Percentiles rank a stretch among this genome's conserved stretches.
Evolutionary conservation across 2,888 invertebrate species (phyloP).

Genomic region (Lithophane leautieri): DNA sequence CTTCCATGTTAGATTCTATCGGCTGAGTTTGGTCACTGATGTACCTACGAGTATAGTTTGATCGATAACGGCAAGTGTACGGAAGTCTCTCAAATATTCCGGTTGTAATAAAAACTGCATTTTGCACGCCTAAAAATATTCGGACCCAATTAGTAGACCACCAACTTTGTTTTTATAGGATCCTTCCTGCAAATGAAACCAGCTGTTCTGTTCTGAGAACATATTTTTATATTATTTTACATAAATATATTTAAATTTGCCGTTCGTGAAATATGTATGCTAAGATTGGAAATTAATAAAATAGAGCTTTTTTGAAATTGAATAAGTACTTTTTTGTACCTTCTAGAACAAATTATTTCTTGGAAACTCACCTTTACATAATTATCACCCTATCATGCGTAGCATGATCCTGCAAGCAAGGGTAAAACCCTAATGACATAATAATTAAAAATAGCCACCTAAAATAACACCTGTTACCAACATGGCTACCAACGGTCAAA

Average conservation of each 20-base stretch:
- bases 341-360: not conserved
- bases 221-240: too few relatives aligned
- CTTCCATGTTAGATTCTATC: not conserved
- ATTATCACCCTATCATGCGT: not conserved
- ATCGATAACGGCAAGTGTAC: too few relatives aligned
- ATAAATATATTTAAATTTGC: not conserved
- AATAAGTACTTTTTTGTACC: too few relatives aligned
- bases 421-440: slow-evolving; percentile 24
- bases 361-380: not conserved
- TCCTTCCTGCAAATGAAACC: not conserved
- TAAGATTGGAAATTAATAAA: not conserved
- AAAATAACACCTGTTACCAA: slow-evolving; percentile 53
- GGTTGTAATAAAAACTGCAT: too few relatives aligned
- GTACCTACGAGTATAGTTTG: not conserved
- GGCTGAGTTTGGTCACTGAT: too few relatives aligned
- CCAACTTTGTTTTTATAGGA: not conserved
- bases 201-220: not conserved
- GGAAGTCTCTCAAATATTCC: not conserved
- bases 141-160: not conserved
- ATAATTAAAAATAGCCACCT: slow-evolving; percentile 31
- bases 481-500: slow-evolving; percentile 18
- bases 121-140: not conserved
- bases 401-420: not conserved
- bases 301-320: not conserved
- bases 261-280: too few relatives aligned